Conservation (phyloP, 2,797 vertebrate genomes). For the Sebastes wilsoni region DNA sequence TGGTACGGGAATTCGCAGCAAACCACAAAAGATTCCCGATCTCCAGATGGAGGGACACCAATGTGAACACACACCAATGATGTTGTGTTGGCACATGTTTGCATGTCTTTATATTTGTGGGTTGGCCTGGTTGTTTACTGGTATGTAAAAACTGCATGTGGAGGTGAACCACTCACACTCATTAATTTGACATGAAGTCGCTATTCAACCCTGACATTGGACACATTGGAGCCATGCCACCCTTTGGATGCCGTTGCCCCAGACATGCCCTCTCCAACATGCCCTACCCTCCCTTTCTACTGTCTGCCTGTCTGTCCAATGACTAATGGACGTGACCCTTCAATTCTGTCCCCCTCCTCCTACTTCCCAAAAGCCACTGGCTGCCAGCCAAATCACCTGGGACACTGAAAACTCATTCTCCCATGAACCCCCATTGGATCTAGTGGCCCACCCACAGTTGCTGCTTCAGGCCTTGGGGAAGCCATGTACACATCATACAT, state of each 20-base stretch:
- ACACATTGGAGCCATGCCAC: constrained; percentile 39
- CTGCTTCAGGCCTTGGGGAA: constrained; percentile 4
- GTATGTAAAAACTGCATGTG: constrained; percentile 13
- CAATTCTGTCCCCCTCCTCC: neutral
- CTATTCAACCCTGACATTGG: constrained; percentile 25
- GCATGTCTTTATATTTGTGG: neutral
- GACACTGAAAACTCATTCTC: constrained; percentile 54
- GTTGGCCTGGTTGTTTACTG: neutral
- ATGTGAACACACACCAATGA: neutral
- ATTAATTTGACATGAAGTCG: constrained; percentile 50
- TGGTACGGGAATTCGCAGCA: neutral
- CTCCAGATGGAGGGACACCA: neutral
- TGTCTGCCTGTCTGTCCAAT: constrained; percentile 47
- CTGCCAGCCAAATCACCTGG: constrained; percentile 61
- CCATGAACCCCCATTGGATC: constrained; percentile 35
- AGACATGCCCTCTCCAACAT: constrained; percentile 63
- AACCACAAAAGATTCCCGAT: neutral
- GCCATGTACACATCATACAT: constrained; percentile 35
- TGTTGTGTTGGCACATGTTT: neutral
- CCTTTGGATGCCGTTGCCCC: constrained; percentile 54
- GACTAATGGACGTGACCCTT: constrained; percentile 55
- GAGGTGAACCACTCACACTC: constrained; percentile 30
- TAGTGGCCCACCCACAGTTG: constrained; percentile 52
- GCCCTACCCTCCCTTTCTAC: constrained; percentile 28
- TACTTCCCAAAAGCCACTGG: constrained; percentile 26